Base-by-base conservation (phyloP, 2,113 vertebrate species). In the Lagopus leucura region DNA sequence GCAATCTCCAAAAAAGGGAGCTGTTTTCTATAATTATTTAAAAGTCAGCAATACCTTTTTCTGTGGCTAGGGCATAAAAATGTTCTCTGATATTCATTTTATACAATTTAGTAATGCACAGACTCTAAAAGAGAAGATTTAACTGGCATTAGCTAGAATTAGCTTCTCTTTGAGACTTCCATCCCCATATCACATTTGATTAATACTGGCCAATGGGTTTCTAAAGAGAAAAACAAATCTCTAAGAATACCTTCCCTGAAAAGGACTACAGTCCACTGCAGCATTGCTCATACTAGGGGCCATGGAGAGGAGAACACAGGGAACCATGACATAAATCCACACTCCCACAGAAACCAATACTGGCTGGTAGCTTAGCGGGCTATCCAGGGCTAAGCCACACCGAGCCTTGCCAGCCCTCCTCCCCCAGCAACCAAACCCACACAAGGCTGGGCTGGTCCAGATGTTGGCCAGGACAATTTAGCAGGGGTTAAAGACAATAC, bases 151-250 rank as follows among this genome's bases (percentile, higher is more conserved):
- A 86, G 15, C 67, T 48, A 80, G 20, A 82, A 72, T 54, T 67
- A 86, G 19, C 52, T 93, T 74, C 6, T 71, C 61, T 84, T 94
- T 91, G 30, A 89, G 70, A 81, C 27, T 71, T 71, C 79, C 52
- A 25, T 14, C 17, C 42, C 52, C 0, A 0, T 36, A 67, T 63
- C n/a, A 66, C n/a, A 58, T 91, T 87, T 81, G 14, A 63, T 66
- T 66, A 87, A 66, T 6, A 18, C 4, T 61, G 24, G 48, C 54
- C 67, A 57, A n/a, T 6, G 11, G 8, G 20, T 69, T 91, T 76
- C 74, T 71, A 32, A 82, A 82, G 42, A 71, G 32, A 40, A 82
- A 12, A 25, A 42, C 66, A 91, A 78, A 47, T 25, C 32, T 38
- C 25, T 22, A 65, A 42, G 55, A 82, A 78, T 50, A 28, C 17